Base-by-base conservation (phyloP, 2,113 vertebrate genomes). In the Mellivora capensis region DNA sequence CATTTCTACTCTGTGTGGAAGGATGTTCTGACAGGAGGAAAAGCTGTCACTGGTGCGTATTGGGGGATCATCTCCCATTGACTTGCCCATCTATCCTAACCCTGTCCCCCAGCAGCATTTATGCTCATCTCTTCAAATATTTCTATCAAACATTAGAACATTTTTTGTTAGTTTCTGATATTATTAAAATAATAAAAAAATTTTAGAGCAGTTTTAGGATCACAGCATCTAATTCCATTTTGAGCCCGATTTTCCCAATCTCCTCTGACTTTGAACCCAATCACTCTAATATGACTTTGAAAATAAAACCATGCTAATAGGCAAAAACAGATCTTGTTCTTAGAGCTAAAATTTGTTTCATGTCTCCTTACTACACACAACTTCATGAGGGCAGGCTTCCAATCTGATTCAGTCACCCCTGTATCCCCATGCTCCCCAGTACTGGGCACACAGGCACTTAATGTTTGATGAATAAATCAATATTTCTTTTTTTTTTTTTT, bases 271-370 rank as follows among this genome's bases (percentile, higher is more conserved):
- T 31, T 52, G 23, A 90, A 77, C 54, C 34, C 61, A 52, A 4
- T 44, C 8, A 74, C 23, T 23, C 84, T 39, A 34, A 62, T n/a
- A 62, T 8, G 37, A 84, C 62, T 93, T 93, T 54, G 61, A 95
- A 74, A 85, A 72, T 72, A 80, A 95, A 81, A 82, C 11, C 20
- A 83, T 20, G 39, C 31, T 57, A 39, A 62, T 0, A 86, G 76
- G 82, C 89, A 80, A 79, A 93, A 86, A 64, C 2, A 77, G 69
- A 84, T 39, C 14, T 76, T 93, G 72, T 8, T 67, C 89, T 89
- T 69, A 17, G 64, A 71, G 62, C 49, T 88, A 77, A 91, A 67
- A 49, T 59, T 59, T 49, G 17, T 25, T 81, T 69, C 49, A 4
- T 1, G 17, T 61, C 69, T 81, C 39, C 14, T 21, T 39, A 57